A percentile compares a stretch with the other conserved stretches of the same genome.
phyloP scores from a whole-genome alignment of 2,797 vertebrate genomes.

The Poecilia gillii region DNA sequence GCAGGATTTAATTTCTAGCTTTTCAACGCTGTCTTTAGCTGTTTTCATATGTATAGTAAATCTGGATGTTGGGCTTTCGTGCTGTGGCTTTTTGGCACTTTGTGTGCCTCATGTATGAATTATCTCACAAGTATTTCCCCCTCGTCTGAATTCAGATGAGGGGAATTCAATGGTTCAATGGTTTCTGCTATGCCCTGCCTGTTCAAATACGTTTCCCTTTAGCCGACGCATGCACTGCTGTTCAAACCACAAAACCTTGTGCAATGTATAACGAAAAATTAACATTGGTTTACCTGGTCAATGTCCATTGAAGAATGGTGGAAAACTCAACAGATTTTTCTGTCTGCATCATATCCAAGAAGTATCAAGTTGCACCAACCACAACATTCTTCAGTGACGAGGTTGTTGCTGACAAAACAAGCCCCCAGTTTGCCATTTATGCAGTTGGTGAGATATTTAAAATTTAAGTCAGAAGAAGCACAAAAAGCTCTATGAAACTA shows the following conservation, averaged over 20 bases:
- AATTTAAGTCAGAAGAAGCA: background rate
- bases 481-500: background rate
- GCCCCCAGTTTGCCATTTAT: background rate
- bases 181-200: background rate
- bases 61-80: constrained; percentile 16
- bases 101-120: constrained; percentile 25
- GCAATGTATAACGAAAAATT: background rate
- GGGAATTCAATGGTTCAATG: background rate
- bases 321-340: background rate
- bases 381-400: background rate
- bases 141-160: constrained; percentile 4
- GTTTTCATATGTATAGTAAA: constrained; percentile 10
- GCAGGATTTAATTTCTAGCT: constrained; percentile 43
- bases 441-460: background rate
- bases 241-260: background rate
- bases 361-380: background rate
- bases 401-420: background rate
- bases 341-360: background rate
- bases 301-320: background rate
- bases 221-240: background rate
- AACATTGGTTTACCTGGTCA: background rate
- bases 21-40: constrained; percentile 7
- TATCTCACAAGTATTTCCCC: background rate
- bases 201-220: background rate
- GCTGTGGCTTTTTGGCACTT: constrained; percentile 30